Evolutionary conservation across 2,888 invertebrate genomes (phyloP), one percentile per base, ranked within the genome.

Genomic region (Drosophila neonasuta): DNA sequence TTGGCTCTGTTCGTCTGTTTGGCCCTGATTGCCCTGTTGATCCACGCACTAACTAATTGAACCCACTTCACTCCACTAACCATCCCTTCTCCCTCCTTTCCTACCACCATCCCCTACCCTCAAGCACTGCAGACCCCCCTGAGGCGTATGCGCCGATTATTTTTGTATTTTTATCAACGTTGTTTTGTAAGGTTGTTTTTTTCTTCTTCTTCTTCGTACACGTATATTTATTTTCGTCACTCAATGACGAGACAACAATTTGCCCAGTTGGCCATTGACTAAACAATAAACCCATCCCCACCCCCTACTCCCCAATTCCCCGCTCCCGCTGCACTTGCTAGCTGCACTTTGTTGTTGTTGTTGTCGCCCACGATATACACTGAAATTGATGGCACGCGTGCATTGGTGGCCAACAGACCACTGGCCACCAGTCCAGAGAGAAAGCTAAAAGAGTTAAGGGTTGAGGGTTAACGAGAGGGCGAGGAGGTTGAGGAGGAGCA

Each of bases 331-430:
- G 77, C 74, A 76, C 24, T 76, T 51, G 39, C 10, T 6, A 10
- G 50, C 13, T 77, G 73, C 77, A 72, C 39, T 74, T 64, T 76
- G 55, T 51, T 68, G 49, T 13, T 57, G 34, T 59, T 57, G 49
- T 59, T 54, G 17, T 56, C 45, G 32, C 30, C 54, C 42, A 36
- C 36, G 24, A 24, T 24, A 6, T 24, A 36, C 44, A 54, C 36
- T 41, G 42, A 74, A 73, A 74, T 77, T 77, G 68, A 73, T 68
- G 77, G 52, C 77, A 74, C 74, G 77, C 77, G 74, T 74, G 73
- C 77, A 74, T 46, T 49, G 52, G 34, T 50, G 52, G 51, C 52
- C 67, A 15, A 24, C 51, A 39, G n/a, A n/a, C 29, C 36, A 56
- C 39, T 20, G 41, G 44, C 60, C 11, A 51, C 61, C 45, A 32